Conservation (phyloP, 2,797 vertebrate genomes). For the Echiichthys vipera region DNA sequence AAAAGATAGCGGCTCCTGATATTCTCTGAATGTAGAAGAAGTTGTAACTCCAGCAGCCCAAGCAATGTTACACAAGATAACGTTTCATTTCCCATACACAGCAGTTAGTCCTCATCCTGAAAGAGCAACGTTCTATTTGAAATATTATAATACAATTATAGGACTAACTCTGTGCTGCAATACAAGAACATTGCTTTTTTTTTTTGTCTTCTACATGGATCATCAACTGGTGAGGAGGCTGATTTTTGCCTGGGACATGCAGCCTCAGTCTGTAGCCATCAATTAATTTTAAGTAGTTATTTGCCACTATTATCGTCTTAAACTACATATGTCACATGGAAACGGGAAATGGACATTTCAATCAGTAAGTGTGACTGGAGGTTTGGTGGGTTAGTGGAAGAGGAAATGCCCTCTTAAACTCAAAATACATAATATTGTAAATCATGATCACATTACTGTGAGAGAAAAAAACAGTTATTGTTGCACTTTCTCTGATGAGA, state of each 20-base stretch:
- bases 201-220: neutral
- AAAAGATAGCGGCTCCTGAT: neutral
- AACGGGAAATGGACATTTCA: neutral
- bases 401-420: constrained; percentile 16
- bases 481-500: constrained; percentile 39
- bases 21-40: neutral
- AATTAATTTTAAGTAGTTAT: neutral
- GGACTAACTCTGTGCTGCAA: too few relatives aligned
- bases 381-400: neutral
- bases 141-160: too few relatives aligned
- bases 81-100: neutral
- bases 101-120: too few relatives aligned
- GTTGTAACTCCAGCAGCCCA: neutral
- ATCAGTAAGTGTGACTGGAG: neutral
- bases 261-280: neutral
- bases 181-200: neutral
- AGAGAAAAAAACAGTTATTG: constrained; percentile 22
- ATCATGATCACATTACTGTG: constrained; percentile 6
- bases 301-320: neutral
- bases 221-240: neutral
- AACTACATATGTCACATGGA: neutral
- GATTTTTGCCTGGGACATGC: neutral
- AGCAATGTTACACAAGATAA: neutral
- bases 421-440: neutral
- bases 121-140: too few relatives aligned